Evolutionary conservation across 2,888 invertebrate species (phyloP), one percentile per base, ranked within the genome.

Genomic region (Alloscopus bannaensis): DNA sequence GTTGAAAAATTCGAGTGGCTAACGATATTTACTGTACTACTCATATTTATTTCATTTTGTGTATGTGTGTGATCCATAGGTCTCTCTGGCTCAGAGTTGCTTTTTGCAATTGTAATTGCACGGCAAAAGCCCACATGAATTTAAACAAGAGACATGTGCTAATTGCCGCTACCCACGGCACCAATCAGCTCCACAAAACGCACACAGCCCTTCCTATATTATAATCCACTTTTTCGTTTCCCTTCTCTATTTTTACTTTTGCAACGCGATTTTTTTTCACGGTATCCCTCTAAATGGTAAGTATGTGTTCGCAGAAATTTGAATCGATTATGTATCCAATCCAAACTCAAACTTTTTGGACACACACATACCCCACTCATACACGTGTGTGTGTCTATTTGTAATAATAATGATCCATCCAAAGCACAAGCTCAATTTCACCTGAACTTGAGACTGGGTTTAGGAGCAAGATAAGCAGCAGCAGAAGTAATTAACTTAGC

Each of bases 141-240:
- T n/a, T n/a, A 72, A 16, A 47, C 45, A 45, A 22, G 18, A 65
- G 62, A 65, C 65, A 73, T 66, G 75, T 66, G 69, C 76, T 76
- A 76, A 76, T 76, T 76, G 76, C 60, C 31, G 60, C 76, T 69
- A 62, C 76, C 76, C 69, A 76, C 76, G 73, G 57, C 52, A 26
- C 24, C 45, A 26, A 59, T 20, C 50, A 50, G 18, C 22, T 3
- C 50, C 20, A 50, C 8, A 18, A 50, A 50, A 42, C n/a, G n/a
- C n/a, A n/a, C n/a, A n/a, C n/a, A n/a, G n/a, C n/a, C n/a, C n/a
- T n/a, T n/a, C n/a, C n/a, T n/a, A n/a, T n/a, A n/a, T n/a, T n/a
- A n/a, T n/a, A n/a, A n/a, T n/a, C n/a, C n/a, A 36, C 36, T 36
- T 36, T 3, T 42, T 42, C 42, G 1, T 50, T 20, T 50, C 13